A percentile compares a stretch with the other conserved stretches of the same genome.
Evolutionary conservation across 35 echinoderm and acorn worm species (phyloP).

Genomic region (Eucidaris tribuloides): DNA sequence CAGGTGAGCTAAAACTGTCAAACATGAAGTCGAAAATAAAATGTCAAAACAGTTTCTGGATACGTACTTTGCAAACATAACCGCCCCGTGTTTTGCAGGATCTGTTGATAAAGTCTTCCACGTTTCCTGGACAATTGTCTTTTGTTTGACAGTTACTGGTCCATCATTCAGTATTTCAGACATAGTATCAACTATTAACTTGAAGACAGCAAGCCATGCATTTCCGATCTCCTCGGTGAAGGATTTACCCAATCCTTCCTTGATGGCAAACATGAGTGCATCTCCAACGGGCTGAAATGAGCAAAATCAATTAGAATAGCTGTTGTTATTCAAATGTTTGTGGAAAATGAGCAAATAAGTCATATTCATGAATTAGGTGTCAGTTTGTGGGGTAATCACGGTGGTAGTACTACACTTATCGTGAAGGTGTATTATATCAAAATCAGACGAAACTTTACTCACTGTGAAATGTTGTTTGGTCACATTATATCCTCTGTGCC

Average conservation of each 20-base stretch:
- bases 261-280: neutral
- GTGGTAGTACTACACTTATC: no score
- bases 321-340: no score
- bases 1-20: no score
- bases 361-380: no score
- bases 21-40: no score
- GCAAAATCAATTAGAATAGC: neutral
- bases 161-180: neutral
- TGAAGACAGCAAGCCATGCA: neutral
- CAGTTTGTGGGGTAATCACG: no score
- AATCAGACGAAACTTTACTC: no score
- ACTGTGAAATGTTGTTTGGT: conserved; percentile 36
- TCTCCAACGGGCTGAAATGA: neutral
- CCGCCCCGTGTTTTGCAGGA: conserved; percentile 8
- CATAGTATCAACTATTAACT: neutral
- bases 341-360: no score
- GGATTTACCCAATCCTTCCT: neutral
- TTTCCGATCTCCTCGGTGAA: neutral
- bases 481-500: conserved; percentile 30
- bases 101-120: conserved; percentile 21
- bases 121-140: conserved; percentile 13
- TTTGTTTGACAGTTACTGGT: conserved; percentile 9
- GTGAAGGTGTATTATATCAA: no score
- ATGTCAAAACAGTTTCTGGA: no score
- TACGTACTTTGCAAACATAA: conserved; percentile 50